phyloP scores from a whole-genome alignment of 2,888 invertebrate genomes.

The Drosophila melanosoma region DNA sequence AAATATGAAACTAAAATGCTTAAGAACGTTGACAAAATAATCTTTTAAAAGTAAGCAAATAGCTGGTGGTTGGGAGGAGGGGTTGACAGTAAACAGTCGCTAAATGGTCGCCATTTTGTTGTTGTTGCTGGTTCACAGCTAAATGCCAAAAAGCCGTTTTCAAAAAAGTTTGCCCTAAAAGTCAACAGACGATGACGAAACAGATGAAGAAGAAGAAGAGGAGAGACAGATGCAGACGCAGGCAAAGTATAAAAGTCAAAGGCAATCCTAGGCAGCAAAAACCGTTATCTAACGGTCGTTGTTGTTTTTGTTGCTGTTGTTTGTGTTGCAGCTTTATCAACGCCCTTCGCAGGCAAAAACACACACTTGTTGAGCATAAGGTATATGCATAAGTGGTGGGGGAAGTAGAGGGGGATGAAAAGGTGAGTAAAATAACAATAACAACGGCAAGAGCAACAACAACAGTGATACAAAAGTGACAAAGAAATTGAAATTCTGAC shows the following conservation, averaged over 20 bases:
- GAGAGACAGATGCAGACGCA: constrained; percentile 1
- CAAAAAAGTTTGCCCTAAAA: constrained; percentile 62
- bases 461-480: constrained; percentile 59
- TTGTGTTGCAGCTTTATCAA: constrained; percentile 62
- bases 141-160: constrained; percentile 75
- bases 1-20: constrained; percentile 60
- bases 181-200: constrained; percentile 20
- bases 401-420: not conserved
- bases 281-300: constrained; percentile 37
- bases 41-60: constrained; percentile 67
- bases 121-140: constrained; percentile 42
- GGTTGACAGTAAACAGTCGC: constrained; percentile 49
- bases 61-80: not conserved
- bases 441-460: constrained; percentile 9
- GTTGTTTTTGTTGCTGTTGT: constrained; percentile 34
- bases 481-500: constrained; percentile 77
- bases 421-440: constrained; percentile 32
- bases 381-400: constrained; percentile 12
- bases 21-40: constrained; percentile 73
- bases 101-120: constrained; percentile 54
- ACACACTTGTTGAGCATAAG: constrained; percentile 74
- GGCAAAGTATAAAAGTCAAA: constrained; percentile 51
- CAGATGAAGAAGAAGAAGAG: not conserved
- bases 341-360: constrained; percentile 48
- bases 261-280: constrained; percentile 37